phyloP scores from a whole-genome alignment of 2,113 vertebrate species.

The Indicator maculatus region DNA sequence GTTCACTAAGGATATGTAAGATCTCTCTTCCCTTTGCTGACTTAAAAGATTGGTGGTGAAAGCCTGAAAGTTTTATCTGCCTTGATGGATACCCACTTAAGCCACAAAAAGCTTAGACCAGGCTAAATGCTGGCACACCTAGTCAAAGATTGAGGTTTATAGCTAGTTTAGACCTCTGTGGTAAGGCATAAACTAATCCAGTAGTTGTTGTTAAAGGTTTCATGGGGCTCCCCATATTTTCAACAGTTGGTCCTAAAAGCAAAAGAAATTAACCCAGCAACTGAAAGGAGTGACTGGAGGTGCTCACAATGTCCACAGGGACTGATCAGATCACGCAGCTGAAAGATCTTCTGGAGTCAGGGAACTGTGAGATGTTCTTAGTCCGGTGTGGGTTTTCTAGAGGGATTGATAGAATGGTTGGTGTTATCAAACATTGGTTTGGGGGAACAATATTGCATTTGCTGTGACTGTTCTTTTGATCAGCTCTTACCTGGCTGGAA shows the following conservation, averaged over 20 bases:
- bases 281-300: neutral
- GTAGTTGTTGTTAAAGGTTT: neutral
- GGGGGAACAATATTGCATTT: neutral
- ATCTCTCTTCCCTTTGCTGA: neutral
- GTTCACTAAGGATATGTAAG: neutral
- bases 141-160: neutral
- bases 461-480: neutral
- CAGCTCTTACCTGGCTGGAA: neutral
- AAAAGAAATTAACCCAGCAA: neutral
- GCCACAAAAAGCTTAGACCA: neutral
- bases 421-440: neutral
- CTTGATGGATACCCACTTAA: neutral
- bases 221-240: neutral
- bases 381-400: neutral
- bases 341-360: neutral
- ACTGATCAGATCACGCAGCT: neutral
- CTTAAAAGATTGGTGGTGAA: neutral
- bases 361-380: neutral
- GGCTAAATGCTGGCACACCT: neutral
- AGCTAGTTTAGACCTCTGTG: neutral
- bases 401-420: neutral
- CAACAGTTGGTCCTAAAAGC: neutral
- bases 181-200: neutral
- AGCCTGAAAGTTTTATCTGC: neutral
- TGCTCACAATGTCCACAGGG: neutral